phyloP scores from a whole-genome alignment of 2,888 invertebrate genomes.

The Zelleria hepariella region DNA sequence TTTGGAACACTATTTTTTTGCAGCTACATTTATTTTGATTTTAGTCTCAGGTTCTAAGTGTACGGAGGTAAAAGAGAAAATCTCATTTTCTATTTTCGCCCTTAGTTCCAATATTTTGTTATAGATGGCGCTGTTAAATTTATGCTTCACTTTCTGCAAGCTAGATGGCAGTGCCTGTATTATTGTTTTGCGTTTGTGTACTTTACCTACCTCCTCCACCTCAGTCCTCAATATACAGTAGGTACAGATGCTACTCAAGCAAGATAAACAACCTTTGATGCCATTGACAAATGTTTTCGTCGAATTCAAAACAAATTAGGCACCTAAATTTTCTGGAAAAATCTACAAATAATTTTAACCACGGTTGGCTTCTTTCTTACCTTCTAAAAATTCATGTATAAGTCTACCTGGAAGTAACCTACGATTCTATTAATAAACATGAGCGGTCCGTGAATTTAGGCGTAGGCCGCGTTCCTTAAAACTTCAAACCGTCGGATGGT shows the following conservation, averaged over 20 bases:
- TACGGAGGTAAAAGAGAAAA: too few species aligned
- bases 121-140: slow-evolving; percentile 18
- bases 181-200: not conserved
- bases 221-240: not conserved
- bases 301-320: not conserved
- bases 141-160: slow-evolving; percentile 3
- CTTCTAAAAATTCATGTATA: not conserved
- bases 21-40: too few species aligned
- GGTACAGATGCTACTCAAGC: not conserved
- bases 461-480: not conserved
- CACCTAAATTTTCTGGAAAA: not conserved
- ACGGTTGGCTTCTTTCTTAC: too few species aligned
- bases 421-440: not conserved
- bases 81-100: too few species aligned
- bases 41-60: too few species aligned
- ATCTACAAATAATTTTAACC: not conserved
- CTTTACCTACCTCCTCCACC: not conserved
- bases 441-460: not conserved
- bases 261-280: not conserved
- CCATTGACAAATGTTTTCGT: not conserved
- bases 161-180: slow-evolving; percentile 29
- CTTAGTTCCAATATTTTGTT: not conserved
- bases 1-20: too few species aligned
- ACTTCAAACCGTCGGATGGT: not conserved
- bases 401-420: not conserved